Evolutionary conservation across 1,140 invertebrate genomes (phyloP), one percentile per base, ranked within the genome.

Genomic region (Eubasilissa regina): DNA sequence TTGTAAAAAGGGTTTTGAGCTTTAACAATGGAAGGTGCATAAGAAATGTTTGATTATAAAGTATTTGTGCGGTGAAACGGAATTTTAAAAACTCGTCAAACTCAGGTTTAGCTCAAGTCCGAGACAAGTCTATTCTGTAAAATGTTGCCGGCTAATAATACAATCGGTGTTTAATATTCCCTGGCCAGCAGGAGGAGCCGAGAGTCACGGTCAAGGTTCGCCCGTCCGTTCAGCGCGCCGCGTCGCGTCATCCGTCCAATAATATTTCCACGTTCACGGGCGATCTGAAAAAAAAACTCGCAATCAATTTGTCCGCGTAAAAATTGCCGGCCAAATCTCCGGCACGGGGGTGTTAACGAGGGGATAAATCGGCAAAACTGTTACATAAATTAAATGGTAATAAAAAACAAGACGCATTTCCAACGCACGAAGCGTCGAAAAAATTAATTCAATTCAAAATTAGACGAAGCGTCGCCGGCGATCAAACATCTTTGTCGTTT

Each of bases 161-260:
- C 25, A 15, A 15, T 58, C 15, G 55, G 55, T 9, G n/a, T 58
- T 11, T n/a, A 58, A 15, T 58, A 58, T 19, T 58, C 9, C 4
- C 21, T 15, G 55, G n/a, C n/a, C n/a, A 19, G 55, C 12, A 58
- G 55, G 9, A 58, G 25, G 1, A 35, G 6, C 25, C 25, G 35
- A n/a, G n/a, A 47, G 43, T 68, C 64, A 68, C 64, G 64, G 64
- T 68, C 64, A 68, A 68, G 64, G 64, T 68, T 47, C 60, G 60
- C 43, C 64, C 11, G 15, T 68, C 17, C n/a, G 43, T 13, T 45
- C 64, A 7, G 11, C 43, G 35, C 60, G 44, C 47, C 64, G 44
- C 25, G 21, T 17, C 53, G 19, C 7, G 53, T 17, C 19, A 35
- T 35, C 60, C 13, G 60, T 64, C 60, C 25, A 12, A 43, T 15